Base-by-base conservation (phyloP, 2,113 vertebrate genomes). In the Archilochus colubris region DNA sequence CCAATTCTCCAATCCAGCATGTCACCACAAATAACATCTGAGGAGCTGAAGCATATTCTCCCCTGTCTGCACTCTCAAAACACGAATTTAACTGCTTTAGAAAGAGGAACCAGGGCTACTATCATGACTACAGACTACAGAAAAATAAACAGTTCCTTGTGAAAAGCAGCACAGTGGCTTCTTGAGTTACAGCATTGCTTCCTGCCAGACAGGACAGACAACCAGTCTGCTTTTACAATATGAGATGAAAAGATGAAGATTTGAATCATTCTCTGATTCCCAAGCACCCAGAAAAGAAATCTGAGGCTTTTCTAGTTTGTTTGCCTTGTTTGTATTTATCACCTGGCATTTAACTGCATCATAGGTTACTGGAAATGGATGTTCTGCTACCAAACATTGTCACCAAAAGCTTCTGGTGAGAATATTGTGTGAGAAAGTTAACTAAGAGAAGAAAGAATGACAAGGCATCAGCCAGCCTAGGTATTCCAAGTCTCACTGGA, bases 41-140 rank as follows among this genome's bases (percentile, higher is more conserved):
- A 66, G 89, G 44, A 58, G 33, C 0, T 82, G 80, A 86, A 82
- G 63, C 51, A n/a, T 43, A 33, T 28, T 74, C 67, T 76, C 33
- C 62, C 85, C 40, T 58, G 30, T 54, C 40, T 80, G 27, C 92
- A 53, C 54, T 77, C 86, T 84, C 75, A 80, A 43, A 96, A 77
- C 44, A 59, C 3, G 2, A 61, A 86, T 86, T 86, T 58, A 57
- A 82, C 53, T 48, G 68, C 87, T 82, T 66, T 69, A 63, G 51
- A 92, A 96, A 90, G 73, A 57, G 86, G 82, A 89, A 74, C 18
- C 73, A 48, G 3, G 9, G 40, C 67, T 72, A 86, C 62, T 63
- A 44, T 36, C 74, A 21, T n/a, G 75, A 66, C 73, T 38, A 53
- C 43, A 40, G 80, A 50, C 38, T 28, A 12, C 15, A 64, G 40